These are phyloP conservation scores for Platycheirus albimanus DNA, from an alignment of 2,888 invertebrate genomes.

Conservation along the genomic window DNA sequence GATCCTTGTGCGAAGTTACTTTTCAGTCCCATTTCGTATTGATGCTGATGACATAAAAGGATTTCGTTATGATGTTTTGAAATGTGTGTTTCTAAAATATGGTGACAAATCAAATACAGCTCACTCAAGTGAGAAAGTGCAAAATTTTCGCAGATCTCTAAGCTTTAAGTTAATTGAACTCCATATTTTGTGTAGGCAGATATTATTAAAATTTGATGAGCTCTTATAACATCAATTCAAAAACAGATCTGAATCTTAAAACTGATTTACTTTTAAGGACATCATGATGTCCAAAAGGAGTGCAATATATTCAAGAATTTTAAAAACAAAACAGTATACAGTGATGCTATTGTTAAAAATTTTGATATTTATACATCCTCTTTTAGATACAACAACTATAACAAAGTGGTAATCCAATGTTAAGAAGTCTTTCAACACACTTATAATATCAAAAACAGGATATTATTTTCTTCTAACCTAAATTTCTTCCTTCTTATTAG, in stretches of 20 bases:
- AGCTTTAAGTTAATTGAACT: background rate
- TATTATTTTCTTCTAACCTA: background rate
- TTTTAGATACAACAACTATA: too few relatives aligned
- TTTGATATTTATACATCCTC: too few relatives aligned
- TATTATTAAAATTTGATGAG: background rate
- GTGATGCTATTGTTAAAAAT: too few relatives aligned
- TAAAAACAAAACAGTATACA: too few relatives aligned
- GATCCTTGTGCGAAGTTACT: conserved; percentile 17
- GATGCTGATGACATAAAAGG: conserved; percentile 18
- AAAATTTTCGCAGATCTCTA: background rate
- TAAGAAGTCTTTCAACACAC: background rate
- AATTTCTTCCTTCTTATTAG: background rate
- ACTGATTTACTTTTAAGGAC: too few relatives aligned
- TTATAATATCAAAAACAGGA: background rate
- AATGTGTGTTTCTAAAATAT: conserved; percentile 5
- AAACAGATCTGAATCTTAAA: background rate
- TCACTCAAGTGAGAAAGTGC: background rate
- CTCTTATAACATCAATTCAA: background rate
- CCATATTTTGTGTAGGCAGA: too few relatives aligned
- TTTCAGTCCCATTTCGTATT: background rate
- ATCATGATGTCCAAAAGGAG: too few relatives aligned
- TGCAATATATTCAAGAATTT: too few relatives aligned
- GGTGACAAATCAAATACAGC: background rate
- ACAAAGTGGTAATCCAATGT: too few relatives aligned
- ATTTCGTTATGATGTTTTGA: background rate